Percentiles rank a stretch among this genome's conserved stretches.
Conservation (phyloP, 2,113 vertebrate genomes). For the Heptranchias perlo region DNA sequence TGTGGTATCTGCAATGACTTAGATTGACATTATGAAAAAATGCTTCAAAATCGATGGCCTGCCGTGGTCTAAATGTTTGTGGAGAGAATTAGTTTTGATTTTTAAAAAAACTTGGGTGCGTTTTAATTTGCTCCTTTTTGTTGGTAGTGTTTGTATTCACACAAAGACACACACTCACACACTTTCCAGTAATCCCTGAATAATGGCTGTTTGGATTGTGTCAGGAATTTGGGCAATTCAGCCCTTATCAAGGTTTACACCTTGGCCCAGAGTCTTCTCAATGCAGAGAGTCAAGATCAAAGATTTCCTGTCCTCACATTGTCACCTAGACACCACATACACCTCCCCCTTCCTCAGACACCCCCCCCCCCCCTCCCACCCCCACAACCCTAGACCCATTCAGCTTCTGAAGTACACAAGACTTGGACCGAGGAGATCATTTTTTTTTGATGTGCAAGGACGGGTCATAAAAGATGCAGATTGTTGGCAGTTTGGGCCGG, state of each 20-base stretch:
- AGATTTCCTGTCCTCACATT: slow-evolving; percentile 52
- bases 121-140: neutral
- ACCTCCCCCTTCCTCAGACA: slow-evolving; percentile 39
- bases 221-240: slow-evolving; percentile 29
- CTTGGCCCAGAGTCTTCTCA: slow-evolving; percentile 5
- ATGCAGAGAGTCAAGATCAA: slow-evolving; percentile 60
- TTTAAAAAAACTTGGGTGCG: neutral
- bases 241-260: slow-evolving; percentile 35
- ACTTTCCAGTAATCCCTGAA: neutral
- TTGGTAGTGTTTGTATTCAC: neutral
- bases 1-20: neutral
- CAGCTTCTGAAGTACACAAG: slow-evolving; percentile 62
- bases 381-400: slow-evolving; percentile 33
- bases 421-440: slow-evolving; percentile 46
- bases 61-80: neutral
- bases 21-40: neutral
- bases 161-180: neutral
- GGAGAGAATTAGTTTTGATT: neutral
- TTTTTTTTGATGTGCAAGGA: slow-evolving; percentile 29
- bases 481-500: slow-evolving; percentile 55
- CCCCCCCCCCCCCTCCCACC: slow-evolving; percentile 36
- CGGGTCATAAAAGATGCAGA: slow-evolving; percentile 73
- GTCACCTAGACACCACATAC: slow-evolving; percentile 38
- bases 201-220: neutral
- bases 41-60: neutral